These are phyloP conservation scores for Piscicola geometra DNA, from an alignment of 2,888 invertebrate species.

Conservation along the genomic window DNA sequence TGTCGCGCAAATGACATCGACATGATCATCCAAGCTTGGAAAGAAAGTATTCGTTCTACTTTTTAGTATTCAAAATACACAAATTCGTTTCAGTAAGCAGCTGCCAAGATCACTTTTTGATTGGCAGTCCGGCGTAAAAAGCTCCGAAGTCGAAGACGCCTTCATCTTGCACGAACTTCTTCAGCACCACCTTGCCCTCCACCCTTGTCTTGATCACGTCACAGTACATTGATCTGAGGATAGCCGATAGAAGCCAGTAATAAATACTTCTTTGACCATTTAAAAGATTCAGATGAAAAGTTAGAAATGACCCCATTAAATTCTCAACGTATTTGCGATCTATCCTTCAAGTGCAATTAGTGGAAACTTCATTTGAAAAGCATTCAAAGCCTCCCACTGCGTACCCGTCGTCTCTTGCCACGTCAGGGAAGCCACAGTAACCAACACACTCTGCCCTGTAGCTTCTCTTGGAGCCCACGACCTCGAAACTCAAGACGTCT, in stretches of 20 bases:
- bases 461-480: constrained; percentile 53
- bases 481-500: constrained; percentile 57
- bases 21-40: too few relatives aligned
- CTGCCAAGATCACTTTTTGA: neutral
- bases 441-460: constrained; percentile 57
- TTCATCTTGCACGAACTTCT: constrained; percentile 53
- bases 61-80: too few relatives aligned
- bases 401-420: constrained; percentile 56
- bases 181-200: constrained; percentile 53
- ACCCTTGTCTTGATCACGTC: constrained; percentile 53
- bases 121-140: constrained; percentile 50
- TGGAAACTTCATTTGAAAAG: too few relatives aligned
- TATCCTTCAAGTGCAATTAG: too few relatives aligned
- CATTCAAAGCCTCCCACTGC: too few relatives aligned
- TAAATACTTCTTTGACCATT: too few relatives aligned
- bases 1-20: too few relatives aligned
- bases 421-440: constrained; percentile 56
- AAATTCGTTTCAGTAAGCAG: too few relatives aligned
- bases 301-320: too few relatives aligned
- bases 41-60: too few relatives aligned
- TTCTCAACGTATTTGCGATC: too few relatives aligned
- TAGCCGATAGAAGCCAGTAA: neutral
- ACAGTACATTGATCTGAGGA: constrained; percentile 54
- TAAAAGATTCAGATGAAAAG: too few relatives aligned
- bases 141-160: constrained; percentile 57